Base-by-base conservation (phyloP, 2,888 invertebrate genomes). In the Tigriopus californicus region DNA sequence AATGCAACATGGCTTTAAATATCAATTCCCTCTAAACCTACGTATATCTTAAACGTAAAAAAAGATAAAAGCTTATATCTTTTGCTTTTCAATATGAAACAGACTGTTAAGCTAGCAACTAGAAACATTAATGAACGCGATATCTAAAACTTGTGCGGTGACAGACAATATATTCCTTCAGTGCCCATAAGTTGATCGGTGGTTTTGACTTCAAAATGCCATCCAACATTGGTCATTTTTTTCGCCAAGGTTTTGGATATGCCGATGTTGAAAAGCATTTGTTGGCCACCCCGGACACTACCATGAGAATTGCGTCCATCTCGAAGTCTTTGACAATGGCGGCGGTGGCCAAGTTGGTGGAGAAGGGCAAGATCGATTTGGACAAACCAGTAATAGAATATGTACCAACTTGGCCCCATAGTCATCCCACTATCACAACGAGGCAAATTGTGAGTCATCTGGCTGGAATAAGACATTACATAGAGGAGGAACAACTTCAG, bases 291-390 rank as follows among this genome's bases (percentile, higher is more conserved):
- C 66, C 71, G 11, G 66, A 71, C 11, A 72, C 74, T 18, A 73
- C 77, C 0, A 73, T 79, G 71, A 68, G 79, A 41, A 78, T 79
- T 60, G 79, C 78, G 44, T 77, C 77, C 64, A 77, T 79, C 62
- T 76, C 76, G 66, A 79, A 79, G 66, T 66, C 74, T 12, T 69
- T 79, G 61, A 76, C 78, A 13, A 73, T 76, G 69, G 69, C 74
- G 13, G 68, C 74, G 25, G 70, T 76, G 49, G 78, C 74, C 22
- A 72, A 71, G 64, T 67, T 76, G 2, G 69, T 72, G 65, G 74
- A 78, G 65, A 67, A 70, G 41, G 75, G 74, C 1, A 70, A 70
- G 63, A 66, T 79, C 47, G 75, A 78, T 65, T 64, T 78, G 24
- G 77, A 77, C 64, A 70, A 70, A 62, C 70, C 73, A 1, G 68